Conservation (phyloP, 2,797 vertebrate genomes). For the Brotula barbata region DNA sequence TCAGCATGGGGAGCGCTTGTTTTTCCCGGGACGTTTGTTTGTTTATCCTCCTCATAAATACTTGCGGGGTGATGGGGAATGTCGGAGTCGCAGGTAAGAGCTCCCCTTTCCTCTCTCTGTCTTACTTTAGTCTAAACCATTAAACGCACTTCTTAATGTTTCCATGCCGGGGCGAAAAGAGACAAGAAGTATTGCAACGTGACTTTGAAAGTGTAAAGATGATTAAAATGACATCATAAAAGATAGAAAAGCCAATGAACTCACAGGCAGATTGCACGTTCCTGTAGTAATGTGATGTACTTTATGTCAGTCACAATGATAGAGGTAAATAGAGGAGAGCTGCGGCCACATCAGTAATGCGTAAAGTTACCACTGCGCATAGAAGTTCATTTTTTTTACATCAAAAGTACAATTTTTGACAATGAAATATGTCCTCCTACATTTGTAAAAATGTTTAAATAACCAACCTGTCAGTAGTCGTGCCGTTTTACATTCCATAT, state of each 20-base stretch:
- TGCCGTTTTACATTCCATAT: background rate
- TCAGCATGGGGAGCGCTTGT: constrained; percentile 87
- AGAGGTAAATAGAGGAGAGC: too few species aligned
- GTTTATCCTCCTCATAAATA: constrained; percentile 84
- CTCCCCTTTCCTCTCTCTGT: constrained; percentile 42
- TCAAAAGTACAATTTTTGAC: too few species aligned
- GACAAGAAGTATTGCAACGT: too few species aligned
- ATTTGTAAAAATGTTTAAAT: too few species aligned
- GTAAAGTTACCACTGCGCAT: too few species aligned
- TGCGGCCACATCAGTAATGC: too few species aligned
- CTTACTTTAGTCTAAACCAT: constrained; percentile 27
- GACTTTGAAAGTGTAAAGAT: too few species aligned
- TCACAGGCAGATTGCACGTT: background rate
- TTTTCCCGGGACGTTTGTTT: constrained; percentile 85
- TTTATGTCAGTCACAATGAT: background rate
- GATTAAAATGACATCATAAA: too few species aligned
- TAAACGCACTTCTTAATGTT: constrained; percentile 17
- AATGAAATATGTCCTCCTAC: too few species aligned
- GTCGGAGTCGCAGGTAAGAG: constrained; percentile 88
- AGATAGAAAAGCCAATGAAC: too few species aligned
- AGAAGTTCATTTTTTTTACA: too few species aligned
- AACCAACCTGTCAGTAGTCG: constrained; percentile 1
- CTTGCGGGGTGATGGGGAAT: constrained; percentile 83
- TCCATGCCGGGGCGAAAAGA: too few species aligned
- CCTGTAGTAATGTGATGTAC: background rate